Evolutionary conservation across 23 tunicate species (phyloP).

Genomic region (Phallusia fumigata): DNA sequence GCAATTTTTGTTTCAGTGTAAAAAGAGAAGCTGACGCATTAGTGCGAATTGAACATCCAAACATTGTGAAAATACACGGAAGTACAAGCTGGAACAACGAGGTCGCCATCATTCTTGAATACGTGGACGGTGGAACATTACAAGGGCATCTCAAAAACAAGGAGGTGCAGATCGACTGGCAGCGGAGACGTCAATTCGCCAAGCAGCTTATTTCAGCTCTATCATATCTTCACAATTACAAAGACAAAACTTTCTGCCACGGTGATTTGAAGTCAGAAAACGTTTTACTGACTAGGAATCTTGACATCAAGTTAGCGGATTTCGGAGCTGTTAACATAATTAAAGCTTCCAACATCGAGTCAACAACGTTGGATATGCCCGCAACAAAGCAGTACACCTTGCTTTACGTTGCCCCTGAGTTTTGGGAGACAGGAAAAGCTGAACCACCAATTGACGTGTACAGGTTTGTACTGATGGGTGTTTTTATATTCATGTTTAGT

Average conservation of each 20-base stretch:
- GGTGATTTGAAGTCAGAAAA: neutral
- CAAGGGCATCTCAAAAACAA: neutral
- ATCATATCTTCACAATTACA: neutral
- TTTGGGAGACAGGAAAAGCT: neutral
- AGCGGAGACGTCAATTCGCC: neutral
- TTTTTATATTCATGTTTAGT: too few relatives aligned
- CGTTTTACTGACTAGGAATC: neutral
- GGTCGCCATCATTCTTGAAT: conserved; percentile 1
- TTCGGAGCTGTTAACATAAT: neutral
- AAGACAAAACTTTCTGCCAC: neutral
- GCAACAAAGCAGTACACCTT: neutral
- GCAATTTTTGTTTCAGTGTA: neutral
- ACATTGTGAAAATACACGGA: neutral
- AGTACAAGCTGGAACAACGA: neutral
- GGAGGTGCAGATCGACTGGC: neutral
- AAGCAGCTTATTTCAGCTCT: neutral
- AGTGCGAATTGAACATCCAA: neutral
- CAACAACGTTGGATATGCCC: neutral
- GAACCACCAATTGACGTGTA: neutral
- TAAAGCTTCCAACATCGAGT: neutral
- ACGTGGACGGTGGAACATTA: neutral
- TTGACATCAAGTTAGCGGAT: neutral
- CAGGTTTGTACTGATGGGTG: too few relatives aligned
- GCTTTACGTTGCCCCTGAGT: neutral
- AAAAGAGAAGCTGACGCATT: neutral